Conservation (phyloP, 2,797 vertebrate genomes). For the Sandelia bainsii region DNA sequence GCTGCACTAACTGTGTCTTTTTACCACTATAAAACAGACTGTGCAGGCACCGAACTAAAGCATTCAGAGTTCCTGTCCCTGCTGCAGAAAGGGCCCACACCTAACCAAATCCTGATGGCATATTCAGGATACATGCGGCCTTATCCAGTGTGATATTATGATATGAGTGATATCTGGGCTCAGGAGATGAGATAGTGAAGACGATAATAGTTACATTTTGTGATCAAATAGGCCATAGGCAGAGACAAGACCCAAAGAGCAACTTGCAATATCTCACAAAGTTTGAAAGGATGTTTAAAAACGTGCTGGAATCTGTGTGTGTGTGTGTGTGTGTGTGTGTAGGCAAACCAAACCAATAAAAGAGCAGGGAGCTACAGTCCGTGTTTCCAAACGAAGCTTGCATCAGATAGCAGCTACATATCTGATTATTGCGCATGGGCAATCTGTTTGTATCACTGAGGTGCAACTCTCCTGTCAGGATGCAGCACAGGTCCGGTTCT, state of each 20-base stretch:
- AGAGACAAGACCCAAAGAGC: slow-evolving; percentile 50
- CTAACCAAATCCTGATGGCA: slow-evolving; percentile 45
- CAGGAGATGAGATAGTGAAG: slow-evolving; percentile 65
- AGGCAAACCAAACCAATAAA: slow-evolving; percentile 51
- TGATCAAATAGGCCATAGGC: slow-evolving; percentile 55
- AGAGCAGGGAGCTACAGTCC: slow-evolving; percentile 42
- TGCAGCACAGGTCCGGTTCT: slow-evolving; percentile 51
- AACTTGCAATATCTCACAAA: slow-evolving; percentile 71
- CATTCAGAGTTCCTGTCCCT: slow-evolving; percentile 39
- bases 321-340: slow-evolving; percentile 32
- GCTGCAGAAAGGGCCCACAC: slow-evolving; percentile 36
- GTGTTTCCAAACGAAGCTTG: slow-evolving; percentile 65
- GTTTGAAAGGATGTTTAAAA: slow-evolving; percentile 69
- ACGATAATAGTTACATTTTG: slow-evolving; percentile 58
- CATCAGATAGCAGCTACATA: slow-evolving; percentile 75
- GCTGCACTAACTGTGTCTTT: slow-evolving; percentile 4
- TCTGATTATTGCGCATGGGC: slow-evolving; percentile 77
- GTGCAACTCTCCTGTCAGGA: slow-evolving; percentile 62
- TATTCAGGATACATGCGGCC: slow-evolving; percentile 49
- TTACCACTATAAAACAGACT: background rate
- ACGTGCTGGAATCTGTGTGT: slow-evolving; percentile 27
- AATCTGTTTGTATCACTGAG: slow-evolving; percentile 70
- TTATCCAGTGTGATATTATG: slow-evolving; percentile 66
- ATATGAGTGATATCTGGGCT: slow-evolving; percentile 68
- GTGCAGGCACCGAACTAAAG: slow-evolving; percentile 20